Percentiles rank a stretch among this genome's conserved stretches.
phyloP scores from a whole-genome alignment of 2,113 vertebrate genomes.

The cat (Felis catus) region DNA sequence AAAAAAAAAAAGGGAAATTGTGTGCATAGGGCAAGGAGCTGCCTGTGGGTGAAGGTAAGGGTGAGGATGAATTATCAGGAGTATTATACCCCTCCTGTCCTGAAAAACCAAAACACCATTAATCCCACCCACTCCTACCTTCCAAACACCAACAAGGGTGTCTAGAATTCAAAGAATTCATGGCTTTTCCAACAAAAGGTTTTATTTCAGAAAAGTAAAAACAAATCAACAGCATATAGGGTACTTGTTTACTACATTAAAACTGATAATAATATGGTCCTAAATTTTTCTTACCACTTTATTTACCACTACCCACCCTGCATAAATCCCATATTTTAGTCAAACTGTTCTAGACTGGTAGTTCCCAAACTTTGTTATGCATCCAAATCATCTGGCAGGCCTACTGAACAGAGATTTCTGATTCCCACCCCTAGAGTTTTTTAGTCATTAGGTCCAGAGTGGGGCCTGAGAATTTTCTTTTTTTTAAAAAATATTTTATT shows the following conservation, averaged over 20 bases:
- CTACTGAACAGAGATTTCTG: not conserved
- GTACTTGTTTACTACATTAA: not conserved
- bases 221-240: not conserved
- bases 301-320: not conserved
- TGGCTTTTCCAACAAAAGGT: not conserved
- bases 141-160: not conserved
- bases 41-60: not conserved
- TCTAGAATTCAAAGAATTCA: constrained; percentile 10
- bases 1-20: not conserved
- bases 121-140: not conserved
- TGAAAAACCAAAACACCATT: not conserved
- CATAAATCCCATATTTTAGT: not conserved
- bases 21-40: not conserved
- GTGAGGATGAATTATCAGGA: not conserved
- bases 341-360: not conserved
- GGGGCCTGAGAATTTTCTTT: not conserved
- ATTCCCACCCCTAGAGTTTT: not conserved
- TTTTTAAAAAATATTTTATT: too few relatives aligned
- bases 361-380: not conserved
- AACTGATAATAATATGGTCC: not conserved
- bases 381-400: not conserved
- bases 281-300: constrained; percentile 9
- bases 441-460: not conserved
- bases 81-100: not conserved
- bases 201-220: constrained; percentile 16